A percentile compares a stretch with the other conserved stretches of the same genome.
phyloP scores from a whole-genome alignment of 2,797 vertebrate genomes.

The Ctenopoma kingsleyae region DNA sequence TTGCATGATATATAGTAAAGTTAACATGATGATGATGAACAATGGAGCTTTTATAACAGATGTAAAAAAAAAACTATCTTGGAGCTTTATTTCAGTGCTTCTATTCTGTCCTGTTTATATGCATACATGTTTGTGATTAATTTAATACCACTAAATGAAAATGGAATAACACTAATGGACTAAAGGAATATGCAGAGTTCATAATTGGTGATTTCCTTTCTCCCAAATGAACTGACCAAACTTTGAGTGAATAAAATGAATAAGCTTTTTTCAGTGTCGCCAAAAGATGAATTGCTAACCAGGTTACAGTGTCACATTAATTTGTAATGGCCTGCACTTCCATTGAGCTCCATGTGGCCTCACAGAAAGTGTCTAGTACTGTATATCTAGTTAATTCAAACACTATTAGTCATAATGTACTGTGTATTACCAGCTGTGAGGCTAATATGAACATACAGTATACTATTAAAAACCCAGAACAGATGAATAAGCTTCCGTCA shows the following conservation, averaged over 20 bases:
- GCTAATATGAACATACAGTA: constrained; percentile 59
- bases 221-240: constrained; percentile 36
- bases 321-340: constrained; percentile 63
- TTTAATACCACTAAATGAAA: constrained; percentile 32
- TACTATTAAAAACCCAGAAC: constrained; percentile 49
- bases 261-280: constrained; percentile 49
- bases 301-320: constrained; percentile 71
- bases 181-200: constrained; percentile 52
- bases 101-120: constrained; percentile 2
- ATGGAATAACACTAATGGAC: constrained; percentile 50
- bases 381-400: constrained; percentile 48
- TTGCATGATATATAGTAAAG: neutral
- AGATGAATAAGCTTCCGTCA: constrained; percentile 49
- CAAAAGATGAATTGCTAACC: constrained; percentile 59
- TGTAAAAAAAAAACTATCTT: constrained; percentile 33
- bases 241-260: constrained; percentile 61
- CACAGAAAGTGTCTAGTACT: constrained; percentile 33
- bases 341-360: constrained; percentile 46
- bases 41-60: constrained; percentile 15
- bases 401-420: constrained; percentile 52
- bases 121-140: constrained; percentile 21
- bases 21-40: too few relatives aligned
- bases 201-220: constrained; percentile 33
- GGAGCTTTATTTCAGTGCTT: constrained; percentile 22
- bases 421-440: constrained; percentile 56